These are phyloP conservation scores for Acanthurus leucopareius DNA, from an alignment of 2,797 vertebrate genomes.

Conservation along the genomic window DNA sequence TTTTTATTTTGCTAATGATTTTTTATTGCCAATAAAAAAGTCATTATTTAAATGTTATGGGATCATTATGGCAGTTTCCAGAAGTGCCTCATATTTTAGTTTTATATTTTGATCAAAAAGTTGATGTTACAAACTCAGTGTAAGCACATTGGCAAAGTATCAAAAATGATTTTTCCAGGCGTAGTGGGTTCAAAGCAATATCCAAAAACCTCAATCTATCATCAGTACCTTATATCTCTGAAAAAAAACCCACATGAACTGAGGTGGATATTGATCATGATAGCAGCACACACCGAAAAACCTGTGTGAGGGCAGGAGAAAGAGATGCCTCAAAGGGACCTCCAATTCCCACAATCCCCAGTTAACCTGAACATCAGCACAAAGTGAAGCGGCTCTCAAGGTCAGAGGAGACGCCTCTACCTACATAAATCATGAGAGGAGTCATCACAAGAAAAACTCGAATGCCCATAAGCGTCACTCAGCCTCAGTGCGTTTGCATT, in stretches of 20 bases:
- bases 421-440: conserved; percentile 87
- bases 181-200: conserved; percentile 75
- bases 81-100: conserved; percentile 27
- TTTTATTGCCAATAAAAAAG: not conserved
- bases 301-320: conserved; percentile 77
- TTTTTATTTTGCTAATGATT: not conserved
- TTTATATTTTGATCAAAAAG: conserved; percentile 43
- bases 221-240: conserved; percentile 63
- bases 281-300: conserved; percentile 67
- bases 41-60: not conserved
- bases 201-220: conserved; percentile 78
- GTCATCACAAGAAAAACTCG: conserved; percentile 79
- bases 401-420: conserved; percentile 83
- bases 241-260: conserved; percentile 71
- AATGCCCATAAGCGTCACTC: conserved; percentile 79
- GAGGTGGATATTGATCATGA: conserved; percentile 83
- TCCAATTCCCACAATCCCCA: conserved; percentile 82
- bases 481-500: conserved; percentile 73
- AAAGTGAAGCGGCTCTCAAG: conserved; percentile 83
- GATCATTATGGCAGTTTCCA: conserved; percentile 1
- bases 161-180: conserved; percentile 68
- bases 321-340: conserved; percentile 68
- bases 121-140: conserved; percentile 45
- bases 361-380: conserved; percentile 86
- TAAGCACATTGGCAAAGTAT: conserved; percentile 60